A percentile compares a stretch with the other conserved stretches of the same genome.
Conservation (phyloP, 2,113 vertebrate genomes). For the Leiothrix lutea region DNA sequence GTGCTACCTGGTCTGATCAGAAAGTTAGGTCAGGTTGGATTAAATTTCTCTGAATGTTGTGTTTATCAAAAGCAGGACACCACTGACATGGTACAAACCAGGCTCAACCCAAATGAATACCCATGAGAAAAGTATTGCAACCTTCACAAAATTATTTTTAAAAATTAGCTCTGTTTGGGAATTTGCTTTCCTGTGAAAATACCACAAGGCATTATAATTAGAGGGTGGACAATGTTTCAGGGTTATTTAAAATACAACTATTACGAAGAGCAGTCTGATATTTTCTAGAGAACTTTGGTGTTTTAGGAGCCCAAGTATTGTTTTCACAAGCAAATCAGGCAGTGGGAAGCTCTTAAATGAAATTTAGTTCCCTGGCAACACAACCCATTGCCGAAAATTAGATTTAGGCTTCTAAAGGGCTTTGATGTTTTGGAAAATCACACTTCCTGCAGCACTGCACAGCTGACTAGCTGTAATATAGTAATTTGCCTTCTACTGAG, state of each 20-base stretch:
- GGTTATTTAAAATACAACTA: neutral
- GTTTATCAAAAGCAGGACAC: neutral
- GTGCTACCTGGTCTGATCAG: conserved; percentile 7
- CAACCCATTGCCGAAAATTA: conserved; percentile 31
- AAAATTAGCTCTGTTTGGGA: neutral
- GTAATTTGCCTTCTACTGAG: neutral
- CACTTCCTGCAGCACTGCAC: conserved; percentile 19
- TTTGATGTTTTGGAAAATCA: conserved; percentile 39
- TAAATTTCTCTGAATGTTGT: neutral
- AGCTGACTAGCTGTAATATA: neutral
- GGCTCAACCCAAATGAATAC: neutral
- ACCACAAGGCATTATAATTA: neutral
- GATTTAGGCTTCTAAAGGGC: conserved; percentile 36
- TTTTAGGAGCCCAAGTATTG: neutral
- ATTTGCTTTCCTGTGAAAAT: neutral
- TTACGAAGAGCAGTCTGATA: neutral
- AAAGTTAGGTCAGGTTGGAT: conserved; percentile 11
- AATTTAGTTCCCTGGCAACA: conserved; percentile 56
- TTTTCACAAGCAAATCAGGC: conserved; percentile 23
- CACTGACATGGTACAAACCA: neutral
- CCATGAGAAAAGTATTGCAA: neutral
- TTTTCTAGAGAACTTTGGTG: neutral
- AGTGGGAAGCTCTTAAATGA: conserved; percentile 42
- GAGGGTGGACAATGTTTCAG: neutral
- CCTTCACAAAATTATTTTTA: neutral